Evolutionary conservation across 2,113 vertebrate genomes (phyloP).

Genomic region (Cervus canadensis): DNA sequence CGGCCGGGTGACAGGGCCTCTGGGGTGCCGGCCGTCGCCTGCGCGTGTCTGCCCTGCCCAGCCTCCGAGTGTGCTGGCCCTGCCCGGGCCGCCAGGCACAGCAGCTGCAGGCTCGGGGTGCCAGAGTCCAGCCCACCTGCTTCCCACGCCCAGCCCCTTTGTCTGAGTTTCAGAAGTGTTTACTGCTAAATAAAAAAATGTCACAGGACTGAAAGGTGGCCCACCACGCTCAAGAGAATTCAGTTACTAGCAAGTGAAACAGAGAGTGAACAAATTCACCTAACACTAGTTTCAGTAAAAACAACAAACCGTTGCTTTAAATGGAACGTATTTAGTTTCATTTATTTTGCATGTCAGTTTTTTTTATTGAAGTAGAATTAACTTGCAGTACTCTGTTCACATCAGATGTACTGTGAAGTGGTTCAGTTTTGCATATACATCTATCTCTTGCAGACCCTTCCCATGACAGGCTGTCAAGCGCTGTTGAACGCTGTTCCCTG

Average conservation of each 20-base stretch:
- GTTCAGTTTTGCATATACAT: accelerated
- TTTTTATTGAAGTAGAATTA: not conserved
- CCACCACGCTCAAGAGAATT: too few relatives aligned
- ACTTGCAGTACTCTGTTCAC: accelerated
- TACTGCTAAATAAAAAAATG: not conserved
- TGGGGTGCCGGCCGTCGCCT: accelerated
- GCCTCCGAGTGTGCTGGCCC: too few relatives aligned
- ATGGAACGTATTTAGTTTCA: accelerated
- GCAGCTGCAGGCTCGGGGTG: accelerated
- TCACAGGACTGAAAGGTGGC: not conserved
- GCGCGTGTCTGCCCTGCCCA: not conserved
- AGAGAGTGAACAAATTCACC: not conserved
- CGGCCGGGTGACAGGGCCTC: accelerated
- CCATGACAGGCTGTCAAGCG: accelerated
- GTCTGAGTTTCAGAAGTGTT: not conserved
- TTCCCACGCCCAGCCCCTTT: accelerated
- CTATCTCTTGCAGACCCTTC: accelerated
- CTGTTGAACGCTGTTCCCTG: accelerated
- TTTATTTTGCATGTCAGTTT: accelerated
- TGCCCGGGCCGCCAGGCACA: accelerated
- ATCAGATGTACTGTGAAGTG: accelerated
- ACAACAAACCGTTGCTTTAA: accelerated
- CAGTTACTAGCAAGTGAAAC: not conserved
- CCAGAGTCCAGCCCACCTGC: not conserved
- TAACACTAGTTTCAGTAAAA: not conserved